Percentiles rank a stretch among this genome's conserved stretches.
These are phyloP conservation scores for Stictonetta naevosa DNA, from an alignment of 2,113 vertebrate genomes.

Conservation along the genomic window DNA sequence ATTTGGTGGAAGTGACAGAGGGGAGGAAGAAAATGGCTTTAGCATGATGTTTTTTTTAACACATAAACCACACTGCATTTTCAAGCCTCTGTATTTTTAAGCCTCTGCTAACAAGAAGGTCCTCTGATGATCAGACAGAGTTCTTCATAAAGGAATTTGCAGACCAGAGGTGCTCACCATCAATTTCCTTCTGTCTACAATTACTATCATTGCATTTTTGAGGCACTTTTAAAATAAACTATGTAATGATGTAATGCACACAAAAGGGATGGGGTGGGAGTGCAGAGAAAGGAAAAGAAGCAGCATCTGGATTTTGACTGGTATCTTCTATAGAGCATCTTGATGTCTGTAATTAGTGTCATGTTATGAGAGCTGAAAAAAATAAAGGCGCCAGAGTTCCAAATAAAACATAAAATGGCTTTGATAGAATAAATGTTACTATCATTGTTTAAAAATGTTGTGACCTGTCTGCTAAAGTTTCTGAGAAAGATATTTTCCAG, in stretches of 20 bases:
- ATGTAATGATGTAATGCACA: constrained; percentile 85
- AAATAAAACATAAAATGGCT: constrained; percentile 98
- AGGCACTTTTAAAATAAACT: constrained; percentile 92
- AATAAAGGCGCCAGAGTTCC: constrained; percentile 92
- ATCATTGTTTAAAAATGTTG: constrained; percentile 95
- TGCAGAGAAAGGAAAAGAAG: constrained; percentile 76
- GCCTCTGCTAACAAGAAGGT: constrained; percentile 80
- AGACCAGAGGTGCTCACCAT: constrained; percentile 77
- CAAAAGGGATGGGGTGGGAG: constrained; percentile 65
- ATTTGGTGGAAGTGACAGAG: not conserved
- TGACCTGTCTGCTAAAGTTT: constrained; percentile 88
- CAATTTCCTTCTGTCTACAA: constrained; percentile 88
- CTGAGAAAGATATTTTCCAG: constrained; percentile 86
- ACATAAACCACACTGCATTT: constrained; percentile 54
- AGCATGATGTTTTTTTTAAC: constrained; percentile 61
- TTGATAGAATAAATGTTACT: constrained; percentile 96
- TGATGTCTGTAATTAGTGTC: constrained; percentile 98
- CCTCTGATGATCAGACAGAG: constrained; percentile 80
- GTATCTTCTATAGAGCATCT: constrained; percentile 90
- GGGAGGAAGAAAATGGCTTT: constrained; percentile 56
- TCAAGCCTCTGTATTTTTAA: constrained; percentile 67
- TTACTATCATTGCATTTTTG: constrained; percentile 92
- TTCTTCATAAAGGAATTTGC: constrained; percentile 84
- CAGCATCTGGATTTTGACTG: constrained; percentile 82
- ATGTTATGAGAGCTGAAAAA: constrained; percentile 89